These are phyloP conservation scores for Ophion slaviceki DNA, from an alignment of 2,888 invertebrate species.

Conservation along the genomic window DNA sequence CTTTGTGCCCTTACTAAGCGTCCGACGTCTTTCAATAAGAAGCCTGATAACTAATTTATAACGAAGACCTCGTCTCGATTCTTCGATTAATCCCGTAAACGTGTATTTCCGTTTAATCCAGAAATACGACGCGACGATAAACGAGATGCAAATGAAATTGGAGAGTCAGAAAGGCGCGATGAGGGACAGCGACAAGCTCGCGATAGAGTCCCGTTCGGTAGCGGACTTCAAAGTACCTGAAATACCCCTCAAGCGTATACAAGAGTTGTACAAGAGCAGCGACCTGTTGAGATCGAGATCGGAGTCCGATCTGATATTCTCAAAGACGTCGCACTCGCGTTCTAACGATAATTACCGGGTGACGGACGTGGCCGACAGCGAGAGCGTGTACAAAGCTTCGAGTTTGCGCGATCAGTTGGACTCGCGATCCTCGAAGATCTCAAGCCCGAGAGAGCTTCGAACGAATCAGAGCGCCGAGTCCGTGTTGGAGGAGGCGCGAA, in stretches of 20 bases:
- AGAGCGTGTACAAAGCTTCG: constrained; percentile 58
- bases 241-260: constrained; percentile 80
- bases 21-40: no score
- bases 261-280: constrained; percentile 79
- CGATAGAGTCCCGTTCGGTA: constrained; percentile 79
- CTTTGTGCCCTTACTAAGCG: no score
- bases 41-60: no score
- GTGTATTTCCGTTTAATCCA: background rate
- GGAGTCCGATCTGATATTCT: constrained; percentile 77
- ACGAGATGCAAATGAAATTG: constrained; percentile 81
- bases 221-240: constrained; percentile 82
- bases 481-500: constrained; percentile 69
- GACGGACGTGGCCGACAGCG: constrained; percentile 47
- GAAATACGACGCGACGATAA: constrained; percentile 82
- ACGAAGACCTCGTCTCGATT: no score
- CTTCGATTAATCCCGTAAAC: background rate
- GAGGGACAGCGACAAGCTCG: constrained; percentile 78
- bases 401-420: constrained; percentile 61
- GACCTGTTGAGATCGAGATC: constrained; percentile 80
- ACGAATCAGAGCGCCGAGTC: constrained; percentile 69
- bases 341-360: constrained; percentile 9
- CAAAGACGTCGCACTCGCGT: constrained; percentile 24
- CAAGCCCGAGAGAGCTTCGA: constrained; percentile 56
- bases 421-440: constrained; percentile 54
- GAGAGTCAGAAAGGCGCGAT: constrained; percentile 76